Base-by-base conservation (phyloP, 2,113 vertebrate genomes). In the Bufo bufo region DNA sequence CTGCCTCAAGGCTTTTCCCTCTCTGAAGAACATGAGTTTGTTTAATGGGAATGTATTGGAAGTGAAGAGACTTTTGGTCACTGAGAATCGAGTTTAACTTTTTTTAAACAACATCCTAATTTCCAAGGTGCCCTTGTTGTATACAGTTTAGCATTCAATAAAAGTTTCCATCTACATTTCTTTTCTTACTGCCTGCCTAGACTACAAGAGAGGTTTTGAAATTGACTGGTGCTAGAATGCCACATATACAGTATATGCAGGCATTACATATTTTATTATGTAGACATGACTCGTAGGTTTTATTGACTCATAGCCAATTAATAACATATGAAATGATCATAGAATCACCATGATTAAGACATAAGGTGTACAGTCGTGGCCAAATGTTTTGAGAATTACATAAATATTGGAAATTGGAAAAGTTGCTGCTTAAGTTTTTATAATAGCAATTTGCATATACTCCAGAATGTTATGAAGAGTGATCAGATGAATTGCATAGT, bases 101-200 rank as follows among this genome's bases (percentile, higher is more conserved):
- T 49, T 75, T 75, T 75, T 75, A 50, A 75, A 75, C 72, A 75
- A 75, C 47, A 45, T 75, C 19, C 49, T 75, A 17, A 49, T 75
- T 75, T 75, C 17, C 72, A 75, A 75, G 72, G 72, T 75, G 72
- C 45, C 72, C 33, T 75, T 75, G 16, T 20, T 50, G 72, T 75
- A 75, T 75, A 75, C 72, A 50, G 72, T 75, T 75, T 50, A 49
- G 45, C 19, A 75, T 75, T 49, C 6, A 50, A 75, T 75, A 75
- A 50, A 47, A 11, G 49, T 16, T 49, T 75, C 72, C 16, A 50
- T 20, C 72, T 49, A 75, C 19, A 50, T 49, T 75, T 50, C n/a
- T 50, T 47, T 75, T 16, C 45, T 20, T 11, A 75, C 50, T 75
- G 50, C 17, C 72, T 50, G 17, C 17, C 16, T 75, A 74, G 5